These are phyloP conservation scores for Sinosuthora webbiana DNA, from an alignment of 2,113 vertebrate genomes.

Conservation along the genomic window DNA sequence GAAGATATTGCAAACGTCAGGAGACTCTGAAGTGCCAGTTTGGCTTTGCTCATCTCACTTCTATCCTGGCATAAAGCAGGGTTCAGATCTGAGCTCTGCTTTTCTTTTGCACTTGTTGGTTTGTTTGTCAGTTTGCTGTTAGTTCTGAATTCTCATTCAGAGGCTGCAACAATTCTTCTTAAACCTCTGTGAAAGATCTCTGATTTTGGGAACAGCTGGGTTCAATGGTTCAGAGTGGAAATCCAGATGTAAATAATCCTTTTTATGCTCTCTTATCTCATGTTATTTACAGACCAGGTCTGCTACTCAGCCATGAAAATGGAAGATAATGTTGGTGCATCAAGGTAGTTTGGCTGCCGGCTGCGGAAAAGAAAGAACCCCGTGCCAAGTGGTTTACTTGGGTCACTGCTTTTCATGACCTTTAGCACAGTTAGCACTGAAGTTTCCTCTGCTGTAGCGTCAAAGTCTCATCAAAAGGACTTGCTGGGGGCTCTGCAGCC, in stretches of 20 bases:
- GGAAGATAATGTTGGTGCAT: neutral
- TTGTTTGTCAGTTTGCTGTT: neutral
- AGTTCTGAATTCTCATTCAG: neutral
- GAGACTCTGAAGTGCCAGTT: neutral
- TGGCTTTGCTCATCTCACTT: neutral
- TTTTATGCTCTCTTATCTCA: neutral
- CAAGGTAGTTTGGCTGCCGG: neutral
- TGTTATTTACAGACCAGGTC: neutral
- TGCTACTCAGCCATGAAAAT: neutral
- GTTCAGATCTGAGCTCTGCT: neutral
- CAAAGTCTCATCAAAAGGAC: neutral
- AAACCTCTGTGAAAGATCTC: neutral
- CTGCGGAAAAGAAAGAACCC: neutral
- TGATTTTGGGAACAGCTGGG: neutral
- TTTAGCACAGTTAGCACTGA: neutral
- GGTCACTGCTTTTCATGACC: neutral
- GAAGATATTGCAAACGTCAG: neutral
- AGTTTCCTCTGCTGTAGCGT: neutral
- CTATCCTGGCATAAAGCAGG: neutral
- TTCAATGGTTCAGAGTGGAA: neutral
- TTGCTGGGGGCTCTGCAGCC: neutral
- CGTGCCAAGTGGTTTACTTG: neutral
- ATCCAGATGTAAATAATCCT: neutral
- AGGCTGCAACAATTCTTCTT: neutral
- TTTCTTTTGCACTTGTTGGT: neutral